Percentiles rank a stretch among this genome's conserved stretches.
Conservation (phyloP, 2,113 vertebrate genomes). For the Bolborhynchus lineola region DNA sequence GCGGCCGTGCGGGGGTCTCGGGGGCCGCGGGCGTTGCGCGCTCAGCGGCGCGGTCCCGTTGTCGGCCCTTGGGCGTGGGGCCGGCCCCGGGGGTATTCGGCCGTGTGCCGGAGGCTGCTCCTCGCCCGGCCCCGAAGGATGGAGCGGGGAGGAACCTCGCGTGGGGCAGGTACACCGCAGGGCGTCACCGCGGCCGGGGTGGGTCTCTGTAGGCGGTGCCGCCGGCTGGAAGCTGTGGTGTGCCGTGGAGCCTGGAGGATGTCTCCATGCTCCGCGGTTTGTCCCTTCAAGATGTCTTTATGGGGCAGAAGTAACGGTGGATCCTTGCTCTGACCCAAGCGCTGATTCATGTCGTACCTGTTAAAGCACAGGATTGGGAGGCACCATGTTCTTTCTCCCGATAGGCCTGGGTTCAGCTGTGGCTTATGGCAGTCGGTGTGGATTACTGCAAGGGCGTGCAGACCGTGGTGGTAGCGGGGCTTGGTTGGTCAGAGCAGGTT, state of each 20-base stretch:
- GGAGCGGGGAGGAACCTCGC: accelerated
- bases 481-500: background rate
- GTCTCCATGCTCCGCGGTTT: accelerated
- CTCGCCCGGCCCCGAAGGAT: too few relatives aligned
- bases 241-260: accelerated
- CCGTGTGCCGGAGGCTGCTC: background rate
- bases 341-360: accelerated
- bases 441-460: accelerated
- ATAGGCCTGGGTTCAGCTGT: accelerated
- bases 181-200: accelerated
- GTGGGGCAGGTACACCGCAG: accelerated
- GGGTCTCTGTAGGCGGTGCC: background rate
- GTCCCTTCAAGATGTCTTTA: background rate
- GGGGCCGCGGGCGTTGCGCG: too few relatives aligned
- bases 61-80: background rate
- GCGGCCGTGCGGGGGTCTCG: background rate
- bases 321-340: accelerated
- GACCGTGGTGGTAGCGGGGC: accelerated
- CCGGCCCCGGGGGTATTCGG: accelerated
- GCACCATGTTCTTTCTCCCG: accelerated
- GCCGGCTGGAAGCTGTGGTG: too few relatives aligned
- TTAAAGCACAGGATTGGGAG: accelerated
- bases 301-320: accelerated
- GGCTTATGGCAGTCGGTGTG: accelerated
- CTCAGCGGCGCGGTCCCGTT: background rate